A percentile compares a stretch with the other conserved stretches of the same genome.
Evolutionary conservation across 2,113 vertebrate species (phyloP).

Genomic region (Candoia aspera): DNA sequence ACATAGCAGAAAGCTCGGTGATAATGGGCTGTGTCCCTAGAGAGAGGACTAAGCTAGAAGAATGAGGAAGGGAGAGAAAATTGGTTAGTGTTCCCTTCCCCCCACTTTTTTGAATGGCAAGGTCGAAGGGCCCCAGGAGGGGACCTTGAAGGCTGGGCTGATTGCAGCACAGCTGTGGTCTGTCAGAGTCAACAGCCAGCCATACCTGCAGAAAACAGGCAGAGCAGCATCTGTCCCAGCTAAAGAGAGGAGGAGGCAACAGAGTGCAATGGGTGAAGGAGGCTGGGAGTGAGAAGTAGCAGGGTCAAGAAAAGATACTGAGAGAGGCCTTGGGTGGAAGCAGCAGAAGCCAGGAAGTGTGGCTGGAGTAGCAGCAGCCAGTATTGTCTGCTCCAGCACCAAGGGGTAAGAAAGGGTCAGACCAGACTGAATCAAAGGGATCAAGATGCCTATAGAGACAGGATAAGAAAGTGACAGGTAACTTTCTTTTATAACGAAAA

Average conservation of each 20-base stretch:
- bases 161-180: neutral
- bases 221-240: neutral
- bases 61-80: neutral
- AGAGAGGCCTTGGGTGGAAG: neutral
- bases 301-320: neutral
- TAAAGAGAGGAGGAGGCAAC: neutral
- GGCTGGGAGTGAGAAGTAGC: neutral
- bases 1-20: neutral
- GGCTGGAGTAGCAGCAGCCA: neutral
- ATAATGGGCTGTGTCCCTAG: no score
- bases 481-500: neutral
- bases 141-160: neutral
- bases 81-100: neutral
- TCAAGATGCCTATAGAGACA: neutral
- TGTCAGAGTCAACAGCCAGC: neutral
- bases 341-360: neutral
- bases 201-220: neutral
- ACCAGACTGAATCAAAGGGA: neutral
- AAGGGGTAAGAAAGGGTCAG: neutral
- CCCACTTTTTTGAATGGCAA: neutral
- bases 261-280: neutral
- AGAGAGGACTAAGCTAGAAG: neutral
- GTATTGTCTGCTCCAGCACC: neutral
- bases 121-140: neutral
- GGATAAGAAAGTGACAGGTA: neutral